A percentile compares a stretch with the other conserved stretches of the same genome.
phyloP scores from a whole-genome alignment of 2,888 invertebrate genomes.

The Agrypnus murinus region DNA sequence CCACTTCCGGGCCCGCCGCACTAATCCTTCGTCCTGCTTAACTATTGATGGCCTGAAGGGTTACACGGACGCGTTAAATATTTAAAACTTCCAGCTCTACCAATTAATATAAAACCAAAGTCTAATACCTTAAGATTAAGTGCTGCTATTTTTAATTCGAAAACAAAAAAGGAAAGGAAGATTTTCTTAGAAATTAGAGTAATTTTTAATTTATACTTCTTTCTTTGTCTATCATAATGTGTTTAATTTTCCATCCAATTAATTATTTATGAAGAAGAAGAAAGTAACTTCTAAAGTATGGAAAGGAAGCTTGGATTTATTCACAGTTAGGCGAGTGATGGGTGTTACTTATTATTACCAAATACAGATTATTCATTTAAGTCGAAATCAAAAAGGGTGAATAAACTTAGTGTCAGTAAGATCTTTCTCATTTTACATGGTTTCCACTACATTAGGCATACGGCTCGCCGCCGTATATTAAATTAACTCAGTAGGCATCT shows the following conservation, averaged over 20 bases:
- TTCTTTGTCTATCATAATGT: too few species aligned
- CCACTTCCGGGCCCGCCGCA: constrained; percentile 65
- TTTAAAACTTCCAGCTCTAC: constrained; percentile 57
- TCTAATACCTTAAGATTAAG: constrained; percentile 54
- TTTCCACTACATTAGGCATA: constrained; percentile 66
- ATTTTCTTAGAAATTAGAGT: not conserved
- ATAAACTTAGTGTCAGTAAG: constrained; percentile 47
- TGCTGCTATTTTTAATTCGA: constrained; percentile 35
- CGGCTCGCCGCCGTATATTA: constrained; percentile 62
- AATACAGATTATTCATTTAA: too few species aligned
- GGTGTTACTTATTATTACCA: too few species aligned
- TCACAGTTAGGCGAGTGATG: too few species aligned
- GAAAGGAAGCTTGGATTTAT: too few species aligned
- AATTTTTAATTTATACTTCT: too few species aligned
- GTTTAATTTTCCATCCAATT: too few species aligned
- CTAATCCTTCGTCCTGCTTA: constrained; percentile 64
- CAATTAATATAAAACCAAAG: constrained; percentile 60
- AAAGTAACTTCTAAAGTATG: too few species aligned
- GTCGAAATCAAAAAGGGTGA: constrained; percentile 39
- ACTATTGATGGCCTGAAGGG: constrained; percentile 60
- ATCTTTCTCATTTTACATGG: constrained; percentile 46
- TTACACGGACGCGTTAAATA: constrained; percentile 57
- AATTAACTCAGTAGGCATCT: constrained; percentile 62
- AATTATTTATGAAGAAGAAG: not conserved
- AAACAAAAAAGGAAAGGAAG: constrained; percentile 6